Conservation (phyloP, 1,140 invertebrate genomes). For the Trinorchestia longiramus region DNA sequence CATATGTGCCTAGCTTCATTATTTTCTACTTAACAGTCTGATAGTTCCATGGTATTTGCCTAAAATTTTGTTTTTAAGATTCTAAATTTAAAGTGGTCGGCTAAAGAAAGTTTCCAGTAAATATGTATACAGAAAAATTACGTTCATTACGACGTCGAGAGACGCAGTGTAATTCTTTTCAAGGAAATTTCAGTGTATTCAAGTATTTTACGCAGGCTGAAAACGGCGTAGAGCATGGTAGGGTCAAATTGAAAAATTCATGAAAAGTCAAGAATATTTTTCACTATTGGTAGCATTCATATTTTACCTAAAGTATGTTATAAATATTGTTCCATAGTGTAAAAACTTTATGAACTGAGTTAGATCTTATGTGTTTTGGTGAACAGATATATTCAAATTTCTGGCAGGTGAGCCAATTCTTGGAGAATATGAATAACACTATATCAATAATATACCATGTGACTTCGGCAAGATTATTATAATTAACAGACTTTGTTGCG, state of each 20-base stretch:
- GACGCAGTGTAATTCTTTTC: neutral
- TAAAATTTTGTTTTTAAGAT: neutral
- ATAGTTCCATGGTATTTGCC: neutral
- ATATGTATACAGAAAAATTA: neutral
- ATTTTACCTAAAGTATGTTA: neutral
- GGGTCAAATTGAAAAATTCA: neutral
- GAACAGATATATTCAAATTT: neutral
- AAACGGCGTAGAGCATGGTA: neutral
- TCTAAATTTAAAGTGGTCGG: neutral
- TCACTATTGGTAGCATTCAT: neutral
- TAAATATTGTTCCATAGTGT: neutral
- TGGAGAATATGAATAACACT: neutral
- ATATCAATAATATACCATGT: neutral
- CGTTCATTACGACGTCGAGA: neutral
- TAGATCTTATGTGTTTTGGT: neutral
- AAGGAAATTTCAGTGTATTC: neutral
- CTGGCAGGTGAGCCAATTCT: neutral
- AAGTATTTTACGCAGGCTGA: neutral
- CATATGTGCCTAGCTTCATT: neutral
- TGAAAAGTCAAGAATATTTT: neutral
- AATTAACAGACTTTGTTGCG: neutral
- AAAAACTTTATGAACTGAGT: neutral
- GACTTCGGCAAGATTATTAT: neutral
- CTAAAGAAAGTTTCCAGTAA: neutral
- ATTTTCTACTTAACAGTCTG: neutral